Evolutionary conservation across 35 echinoderm and acorn worm genomes (phyloP).

Genomic region (Heliocidaris erythrogramma): DNA sequence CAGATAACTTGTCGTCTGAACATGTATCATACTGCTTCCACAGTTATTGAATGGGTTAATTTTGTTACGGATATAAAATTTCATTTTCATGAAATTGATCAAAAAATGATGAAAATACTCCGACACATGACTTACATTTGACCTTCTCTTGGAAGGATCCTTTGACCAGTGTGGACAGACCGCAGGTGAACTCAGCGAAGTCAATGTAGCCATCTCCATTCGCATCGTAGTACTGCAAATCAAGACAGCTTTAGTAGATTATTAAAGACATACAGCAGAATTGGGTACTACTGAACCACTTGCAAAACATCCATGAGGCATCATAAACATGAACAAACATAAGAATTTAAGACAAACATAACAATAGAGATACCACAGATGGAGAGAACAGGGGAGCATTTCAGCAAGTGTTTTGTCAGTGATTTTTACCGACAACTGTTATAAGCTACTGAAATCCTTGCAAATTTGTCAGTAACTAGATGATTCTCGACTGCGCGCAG

Average conservation of each 20-base stretch:
- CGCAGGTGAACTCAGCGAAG: slow-evolving; percentile 84
- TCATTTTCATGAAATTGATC: neutral
- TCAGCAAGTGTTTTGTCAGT: no score
- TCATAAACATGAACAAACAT: neutral
- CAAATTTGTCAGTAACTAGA: no score
- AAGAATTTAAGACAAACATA: neutral
- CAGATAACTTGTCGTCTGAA: no score
- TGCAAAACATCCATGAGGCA: neutral
- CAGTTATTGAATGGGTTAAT: no score
- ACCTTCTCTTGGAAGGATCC: slow-evolving; percentile 84
- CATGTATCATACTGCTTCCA: no score
- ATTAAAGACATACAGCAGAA: neutral
- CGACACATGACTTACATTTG: slow-evolving; percentile 64
- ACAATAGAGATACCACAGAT: neutral
- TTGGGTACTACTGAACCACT: neutral
- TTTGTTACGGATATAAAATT: neutral
- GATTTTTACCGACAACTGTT: no score
- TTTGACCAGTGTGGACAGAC: slow-evolving; percentile 87
- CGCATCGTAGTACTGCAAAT: slow-evolving; percentile 91
- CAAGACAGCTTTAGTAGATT: neutral
- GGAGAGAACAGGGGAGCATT: no score
- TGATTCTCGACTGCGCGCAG: no score
- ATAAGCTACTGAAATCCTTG: no score
- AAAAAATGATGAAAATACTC: neutral
- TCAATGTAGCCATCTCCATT: slow-evolving; percentile 97